Percentiles rank a stretch among this genome's conserved stretches.
phyloP scores from a whole-genome alignment of 2,888 invertebrate species.

The Trichopoda pennipes region DNA sequence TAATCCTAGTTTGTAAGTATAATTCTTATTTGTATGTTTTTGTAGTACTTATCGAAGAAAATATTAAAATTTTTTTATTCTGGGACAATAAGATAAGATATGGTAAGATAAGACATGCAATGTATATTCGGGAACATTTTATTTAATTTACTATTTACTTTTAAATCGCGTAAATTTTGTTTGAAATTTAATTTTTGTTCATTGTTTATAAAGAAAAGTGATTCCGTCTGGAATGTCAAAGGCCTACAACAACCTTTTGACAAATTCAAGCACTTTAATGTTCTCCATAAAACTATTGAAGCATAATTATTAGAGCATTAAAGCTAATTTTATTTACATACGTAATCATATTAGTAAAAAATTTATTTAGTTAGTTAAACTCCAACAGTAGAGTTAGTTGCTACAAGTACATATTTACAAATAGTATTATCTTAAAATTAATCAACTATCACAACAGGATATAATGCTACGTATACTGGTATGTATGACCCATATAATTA shows the following conservation, averaged over 20 bases:
- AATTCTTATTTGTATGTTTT: too few relatives aligned
- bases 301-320: too few relatives aligned
- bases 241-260: background rate
- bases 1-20: too few relatives aligned
- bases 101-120: too few relatives aligned
- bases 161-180: too few relatives aligned
- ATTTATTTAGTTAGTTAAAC: slow-evolving; percentile 12
- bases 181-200: too few relatives aligned
- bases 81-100: too few relatives aligned
- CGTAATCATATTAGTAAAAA: background rate
- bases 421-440: slow-evolving; percentile 62
- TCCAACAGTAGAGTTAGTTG: slow-evolving; percentile 7
- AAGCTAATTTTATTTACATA: background rate
- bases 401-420: background rate
- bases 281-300: background rate
- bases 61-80: too few relatives aligned
- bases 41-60: too few relatives aligned
- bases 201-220: too few relatives aligned
- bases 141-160: too few relatives aligned
- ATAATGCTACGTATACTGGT: slow-evolving; percentile 58
- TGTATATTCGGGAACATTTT: too few relatives aligned
- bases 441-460: slow-evolving; percentile 67
- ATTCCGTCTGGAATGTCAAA: background rate
- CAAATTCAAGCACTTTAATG: background rate
- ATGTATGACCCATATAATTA: slow-evolving; percentile 18